Evolutionary conservation across 1,140 invertebrate genomes (phyloP).

Genomic region (Carposina sasakii): DNA sequence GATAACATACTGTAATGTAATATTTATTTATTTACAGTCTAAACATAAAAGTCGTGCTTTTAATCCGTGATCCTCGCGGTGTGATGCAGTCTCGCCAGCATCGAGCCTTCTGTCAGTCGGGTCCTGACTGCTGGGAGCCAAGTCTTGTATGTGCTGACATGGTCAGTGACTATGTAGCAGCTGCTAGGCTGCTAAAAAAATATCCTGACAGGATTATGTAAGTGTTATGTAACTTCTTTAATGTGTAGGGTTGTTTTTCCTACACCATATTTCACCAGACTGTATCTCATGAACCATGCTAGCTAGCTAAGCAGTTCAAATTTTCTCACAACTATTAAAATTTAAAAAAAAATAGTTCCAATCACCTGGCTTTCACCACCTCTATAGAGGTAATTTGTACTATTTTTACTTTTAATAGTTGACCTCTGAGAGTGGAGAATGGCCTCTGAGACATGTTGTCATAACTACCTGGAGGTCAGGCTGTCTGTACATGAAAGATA

Average conservation of each 20-base stretch:
- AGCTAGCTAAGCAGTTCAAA: no score
- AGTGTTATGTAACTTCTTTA: conserved; percentile 21
- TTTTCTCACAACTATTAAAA: no score
- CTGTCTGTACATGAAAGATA: no score
- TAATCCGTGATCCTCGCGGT: conserved; percentile 89
- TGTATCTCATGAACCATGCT: no score
- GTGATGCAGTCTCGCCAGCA: conserved; percentile 89
- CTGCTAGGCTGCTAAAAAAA: conserved; percentile 76
- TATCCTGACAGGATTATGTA: conserved; percentile 84
- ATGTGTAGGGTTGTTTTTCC: neutral
- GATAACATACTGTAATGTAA: no score
- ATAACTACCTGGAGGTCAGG: conserved; percentile 89
- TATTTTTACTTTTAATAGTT: no score
- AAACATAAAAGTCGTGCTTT: conserved; percentile 82
- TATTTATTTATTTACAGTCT: conserved; percentile 69
- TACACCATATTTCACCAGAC: no score
- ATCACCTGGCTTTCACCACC: no score
- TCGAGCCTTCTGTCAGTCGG: conserved; percentile 87
- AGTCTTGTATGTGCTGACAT: conserved; percentile 85
- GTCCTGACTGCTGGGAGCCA: conserved; percentile 86
- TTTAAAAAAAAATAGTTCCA: no score
- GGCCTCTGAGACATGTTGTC: conserved; percentile 82
- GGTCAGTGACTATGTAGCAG: conserved; percentile 85
- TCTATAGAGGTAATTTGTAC: no score
- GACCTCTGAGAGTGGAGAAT: conserved; percentile 78